Evolutionary conservation across 2,888 invertebrate species (phyloP).

Genomic region (Shargacucullia verbasci): DNA sequence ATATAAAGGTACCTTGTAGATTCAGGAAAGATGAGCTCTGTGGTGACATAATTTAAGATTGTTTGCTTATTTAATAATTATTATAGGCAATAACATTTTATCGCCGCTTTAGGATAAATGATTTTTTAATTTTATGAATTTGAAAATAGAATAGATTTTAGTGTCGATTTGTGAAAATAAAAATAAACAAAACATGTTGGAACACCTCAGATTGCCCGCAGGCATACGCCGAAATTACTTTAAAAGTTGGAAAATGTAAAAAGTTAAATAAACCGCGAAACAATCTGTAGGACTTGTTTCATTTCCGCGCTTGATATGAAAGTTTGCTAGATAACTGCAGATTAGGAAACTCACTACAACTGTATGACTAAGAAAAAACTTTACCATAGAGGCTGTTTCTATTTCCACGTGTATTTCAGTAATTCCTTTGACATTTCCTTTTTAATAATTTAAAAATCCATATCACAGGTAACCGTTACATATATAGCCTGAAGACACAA

Average conservation of each 20-base stretch:
- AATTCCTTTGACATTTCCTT: too few relatives aligned
- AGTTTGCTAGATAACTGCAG: constrained; percentile 25
- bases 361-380: too few relatives aligned
- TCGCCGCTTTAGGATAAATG: background rate
- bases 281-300: constrained; percentile 33
- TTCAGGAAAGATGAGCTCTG: constrained; percentile 13
- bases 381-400: too few relatives aligned
- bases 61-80: constrained; percentile 4
- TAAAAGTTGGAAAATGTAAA: constrained; percentile 44
- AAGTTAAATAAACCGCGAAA: constrained; percentile 48
- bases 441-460: too few relatives aligned
- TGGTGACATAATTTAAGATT: constrained; percentile 17
- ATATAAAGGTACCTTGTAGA: constrained; percentile 18
- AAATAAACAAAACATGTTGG: constrained; percentile 28
- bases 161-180: constrained; percentile 13
- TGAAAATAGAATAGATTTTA: background rate
- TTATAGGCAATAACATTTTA: constrained; percentile 13
- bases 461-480: too few relatives aligned
- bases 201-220: constrained; percentile 22
- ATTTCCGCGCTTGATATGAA: constrained; percentile 30
- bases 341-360: constrained; percentile 15
- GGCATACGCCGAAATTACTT: constrained; percentile 45
- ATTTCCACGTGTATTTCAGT: too few relatives aligned
- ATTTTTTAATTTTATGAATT: background rate
- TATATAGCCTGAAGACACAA: too few relatives aligned